Conservation (phyloP, 2,797 vertebrate genomes). For the Sardinella longiceps region DNA sequence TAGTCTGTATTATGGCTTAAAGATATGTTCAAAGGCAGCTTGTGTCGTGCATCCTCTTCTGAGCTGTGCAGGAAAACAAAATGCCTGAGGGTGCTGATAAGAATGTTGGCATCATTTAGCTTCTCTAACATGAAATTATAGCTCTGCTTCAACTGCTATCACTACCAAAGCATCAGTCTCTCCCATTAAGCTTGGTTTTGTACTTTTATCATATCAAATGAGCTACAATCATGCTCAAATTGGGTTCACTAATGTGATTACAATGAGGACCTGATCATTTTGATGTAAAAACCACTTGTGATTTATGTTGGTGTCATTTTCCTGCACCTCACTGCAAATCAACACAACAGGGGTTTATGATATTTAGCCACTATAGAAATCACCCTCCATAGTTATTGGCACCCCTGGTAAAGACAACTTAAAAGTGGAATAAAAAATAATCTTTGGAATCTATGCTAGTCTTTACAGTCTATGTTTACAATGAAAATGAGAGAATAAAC, state of each 20-base stretch:
- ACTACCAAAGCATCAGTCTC: not conserved
- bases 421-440: too few relatives aligned
- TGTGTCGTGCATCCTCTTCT: not conserved
- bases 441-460: too few relatives aligned
- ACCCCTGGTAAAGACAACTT: too few relatives aligned
- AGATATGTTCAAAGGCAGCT: not conserved
- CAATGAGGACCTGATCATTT: not conserved
- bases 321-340: too few relatives aligned
- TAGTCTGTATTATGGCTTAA: not conserved
- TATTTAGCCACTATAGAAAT: too few relatives aligned
- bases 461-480: too few relatives aligned
- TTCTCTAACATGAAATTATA: not conserved
- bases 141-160: not conserved
- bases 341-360: too few relatives aligned
- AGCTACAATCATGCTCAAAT: not conserved
- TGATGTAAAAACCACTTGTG: not conserved
- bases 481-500: too few relatives aligned
- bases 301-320: not conserved
- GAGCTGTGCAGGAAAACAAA: too few relatives aligned
- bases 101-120: not conserved
- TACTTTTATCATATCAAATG: not conserved
- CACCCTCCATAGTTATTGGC: too few relatives aligned
- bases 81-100: not conserved
- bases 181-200: not conserved
- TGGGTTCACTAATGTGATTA: not conserved